Conservation (phyloP, 2,113 vertebrate genomes). For the Tichodroma muraria region DNA sequence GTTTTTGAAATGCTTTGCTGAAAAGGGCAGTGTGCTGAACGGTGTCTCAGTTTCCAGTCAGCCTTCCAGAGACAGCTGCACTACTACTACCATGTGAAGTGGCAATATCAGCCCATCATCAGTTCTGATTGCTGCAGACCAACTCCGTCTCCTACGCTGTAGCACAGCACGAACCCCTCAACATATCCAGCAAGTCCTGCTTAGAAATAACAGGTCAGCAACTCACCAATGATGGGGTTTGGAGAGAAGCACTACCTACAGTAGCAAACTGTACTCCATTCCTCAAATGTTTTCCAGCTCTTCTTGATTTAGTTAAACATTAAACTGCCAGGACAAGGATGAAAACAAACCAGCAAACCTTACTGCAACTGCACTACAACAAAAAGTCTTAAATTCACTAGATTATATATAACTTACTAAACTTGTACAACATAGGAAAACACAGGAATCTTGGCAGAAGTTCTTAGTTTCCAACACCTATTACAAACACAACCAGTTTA, state of each 20-base stretch:
- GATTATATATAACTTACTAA: neutral
- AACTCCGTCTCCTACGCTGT: neutral
- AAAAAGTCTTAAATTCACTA: neutral
- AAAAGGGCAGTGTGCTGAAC: neutral
- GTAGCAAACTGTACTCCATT: neutral
- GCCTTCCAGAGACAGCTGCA: neutral
- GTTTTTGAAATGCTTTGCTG: neutral
- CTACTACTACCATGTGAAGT: neutral
- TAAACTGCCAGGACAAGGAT: neutral
- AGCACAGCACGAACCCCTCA: neutral
- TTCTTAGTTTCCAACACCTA: neutral
- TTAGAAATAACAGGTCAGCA: neutral
- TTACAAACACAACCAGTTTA: neutral
- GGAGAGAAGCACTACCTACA: neutral
- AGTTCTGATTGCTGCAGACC: neutral
- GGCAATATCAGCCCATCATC: neutral
- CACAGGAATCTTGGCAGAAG: neutral
- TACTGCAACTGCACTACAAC: neutral
- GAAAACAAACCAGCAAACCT: neutral
- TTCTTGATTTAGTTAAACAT: neutral
- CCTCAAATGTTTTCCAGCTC: neutral
- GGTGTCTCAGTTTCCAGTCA: neutral
- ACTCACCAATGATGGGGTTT: neutral
- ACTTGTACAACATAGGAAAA: neutral
- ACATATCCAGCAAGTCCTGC: neutral